Percentiles rank a stretch among this genome's conserved stretches.
Evolutionary conservation across 2,888 invertebrate genomes (phyloP).

Genomic region (Leucoma salicis): DNA sequence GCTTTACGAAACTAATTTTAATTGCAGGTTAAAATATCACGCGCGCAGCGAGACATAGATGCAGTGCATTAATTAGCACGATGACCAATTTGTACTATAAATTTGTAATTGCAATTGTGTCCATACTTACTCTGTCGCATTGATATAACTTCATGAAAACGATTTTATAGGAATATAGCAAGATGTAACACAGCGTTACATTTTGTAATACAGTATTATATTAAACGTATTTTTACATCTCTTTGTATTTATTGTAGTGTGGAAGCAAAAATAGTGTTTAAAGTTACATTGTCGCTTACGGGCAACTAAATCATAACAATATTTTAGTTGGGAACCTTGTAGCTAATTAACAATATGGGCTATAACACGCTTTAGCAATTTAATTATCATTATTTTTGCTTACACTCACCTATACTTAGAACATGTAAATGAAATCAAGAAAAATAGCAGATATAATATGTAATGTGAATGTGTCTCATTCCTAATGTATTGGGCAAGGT

Average conservation of each 20-base stretch:
- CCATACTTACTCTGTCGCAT: constrained; percentile 18
- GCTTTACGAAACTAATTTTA: constrained; percentile 22
- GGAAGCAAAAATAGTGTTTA: constrained; percentile 23
- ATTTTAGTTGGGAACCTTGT: no score
- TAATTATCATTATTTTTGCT: constrained; percentile 27
- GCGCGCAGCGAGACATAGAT: constrained; percentile 97
- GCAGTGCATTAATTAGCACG: constrained; percentile 78
- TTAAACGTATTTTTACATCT: constrained; percentile 27
- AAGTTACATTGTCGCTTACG: constrained; percentile 10
- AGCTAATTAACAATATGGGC: background rate
- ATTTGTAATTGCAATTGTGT: constrained; percentile 13
- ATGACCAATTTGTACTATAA: constrained; percentile 19
- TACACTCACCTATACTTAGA: constrained; percentile 8
- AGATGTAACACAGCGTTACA: constrained; percentile 31
- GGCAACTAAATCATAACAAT: constrained; percentile 20
- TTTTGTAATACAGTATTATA: constrained; percentile 45
- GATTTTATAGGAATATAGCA: constrained; percentile 29
- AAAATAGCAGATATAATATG: constrained; percentile 3
- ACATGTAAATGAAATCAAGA: constrained; percentile 8
- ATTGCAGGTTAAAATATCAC: constrained; percentile 92
- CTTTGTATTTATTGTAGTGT: constrained; percentile 13
- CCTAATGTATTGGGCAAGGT: constrained; percentile 8
- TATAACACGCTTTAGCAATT: background rate
- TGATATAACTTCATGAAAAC: constrained; percentile 14
- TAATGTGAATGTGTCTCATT: constrained; percentile 4